phyloP scores from a whole-genome alignment of 2,797 vertebrate genomes.

The Clamator glandarius region DNA sequence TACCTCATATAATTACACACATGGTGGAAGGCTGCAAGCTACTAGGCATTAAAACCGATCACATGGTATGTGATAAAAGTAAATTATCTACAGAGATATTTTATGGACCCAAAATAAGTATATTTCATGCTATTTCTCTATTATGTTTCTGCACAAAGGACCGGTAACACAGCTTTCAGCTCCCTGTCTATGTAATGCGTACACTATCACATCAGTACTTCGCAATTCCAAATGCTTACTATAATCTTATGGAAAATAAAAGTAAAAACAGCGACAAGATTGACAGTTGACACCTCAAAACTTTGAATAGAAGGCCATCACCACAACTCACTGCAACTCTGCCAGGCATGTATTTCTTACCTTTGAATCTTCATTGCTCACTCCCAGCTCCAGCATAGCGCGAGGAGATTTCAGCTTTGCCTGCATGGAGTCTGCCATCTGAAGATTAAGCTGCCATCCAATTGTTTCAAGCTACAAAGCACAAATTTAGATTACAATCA shows the following conservation, averaged over 20 bases:
- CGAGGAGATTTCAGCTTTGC: slow-evolving; percentile 89
- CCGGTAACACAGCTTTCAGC: background rate
- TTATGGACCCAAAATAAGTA: background rate
- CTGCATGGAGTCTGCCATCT: slow-evolving; percentile 91
- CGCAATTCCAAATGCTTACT: background rate
- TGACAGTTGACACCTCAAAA: background rate
- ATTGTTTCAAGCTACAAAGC: slow-evolving; percentile 89
- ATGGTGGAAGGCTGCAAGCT: background rate
- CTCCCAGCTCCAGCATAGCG: slow-evolving; percentile 89
- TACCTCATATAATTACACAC: background rate
- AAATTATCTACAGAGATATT: background rate
- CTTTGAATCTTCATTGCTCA: slow-evolving; percentile 88
- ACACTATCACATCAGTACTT: background rate
- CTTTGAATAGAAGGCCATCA: background rate
- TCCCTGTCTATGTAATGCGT: background rate
- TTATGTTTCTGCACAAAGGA: background rate
- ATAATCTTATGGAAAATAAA: background rate
- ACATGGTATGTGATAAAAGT: background rate
- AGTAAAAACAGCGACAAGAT: background rate
- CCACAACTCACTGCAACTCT: background rate
- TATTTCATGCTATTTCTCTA: background rate
- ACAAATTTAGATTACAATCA: slow-evolving; percentile 59
- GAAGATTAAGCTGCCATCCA: slow-evolving; percentile 95
- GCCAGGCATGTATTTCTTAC: slow-evolving; percentile 65
- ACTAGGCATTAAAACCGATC: background rate